These are phyloP conservation scores for Colostygia pectinataria DNA, from an alignment of 2,888 invertebrate species.

Conservation along the genomic window DNA sequence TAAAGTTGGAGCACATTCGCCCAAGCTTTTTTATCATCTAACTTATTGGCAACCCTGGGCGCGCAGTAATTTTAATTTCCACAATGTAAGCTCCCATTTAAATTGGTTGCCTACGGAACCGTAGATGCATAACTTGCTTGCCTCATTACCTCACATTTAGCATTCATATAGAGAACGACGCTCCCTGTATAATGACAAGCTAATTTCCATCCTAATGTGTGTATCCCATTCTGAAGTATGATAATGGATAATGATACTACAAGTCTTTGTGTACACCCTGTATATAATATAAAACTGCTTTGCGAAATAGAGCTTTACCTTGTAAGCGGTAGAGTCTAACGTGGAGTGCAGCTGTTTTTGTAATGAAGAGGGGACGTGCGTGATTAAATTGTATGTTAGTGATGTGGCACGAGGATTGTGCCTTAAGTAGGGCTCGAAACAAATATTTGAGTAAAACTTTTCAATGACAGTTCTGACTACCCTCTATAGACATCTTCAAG, in stretches of 20 bases:
- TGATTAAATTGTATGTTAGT: slow-evolving; percentile 28
- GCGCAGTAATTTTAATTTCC: background rate
- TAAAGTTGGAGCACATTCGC: too few relatives aligned
- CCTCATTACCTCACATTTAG: slow-evolving; percentile 34
- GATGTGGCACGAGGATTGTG: slow-evolving; percentile 19
- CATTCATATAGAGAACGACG: slow-evolving; percentile 32
- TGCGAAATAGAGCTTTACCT: slow-evolving; percentile 5
- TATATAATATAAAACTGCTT: slow-evolving; percentile 1
- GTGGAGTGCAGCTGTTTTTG: slow-evolving; percentile 2
- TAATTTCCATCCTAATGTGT: slow-evolving; percentile 38
- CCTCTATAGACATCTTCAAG: background rate
- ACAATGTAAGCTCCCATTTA: background rate
- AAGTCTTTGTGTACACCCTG: slow-evolving; percentile 17
- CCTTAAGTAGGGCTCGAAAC: slow-evolving; percentile 3
- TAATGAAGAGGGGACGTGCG: slow-evolving; percentile 15
- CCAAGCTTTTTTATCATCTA: too few relatives aligned
- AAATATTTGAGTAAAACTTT: slow-evolving; percentile 8
- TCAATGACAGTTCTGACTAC: background rate
- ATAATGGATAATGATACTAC: slow-evolving; percentile 35
- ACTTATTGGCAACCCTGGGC: background rate
- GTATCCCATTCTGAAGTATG: slow-evolving; percentile 36
- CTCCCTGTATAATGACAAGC: slow-evolving; percentile 33
- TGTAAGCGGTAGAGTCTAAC: background rate
- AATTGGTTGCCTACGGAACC: background rate
- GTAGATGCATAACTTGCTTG: slow-evolving; percentile 19